Conservation (phyloP, 1,140 invertebrate genomes). For the Drosophila novamexicana region DNA sequence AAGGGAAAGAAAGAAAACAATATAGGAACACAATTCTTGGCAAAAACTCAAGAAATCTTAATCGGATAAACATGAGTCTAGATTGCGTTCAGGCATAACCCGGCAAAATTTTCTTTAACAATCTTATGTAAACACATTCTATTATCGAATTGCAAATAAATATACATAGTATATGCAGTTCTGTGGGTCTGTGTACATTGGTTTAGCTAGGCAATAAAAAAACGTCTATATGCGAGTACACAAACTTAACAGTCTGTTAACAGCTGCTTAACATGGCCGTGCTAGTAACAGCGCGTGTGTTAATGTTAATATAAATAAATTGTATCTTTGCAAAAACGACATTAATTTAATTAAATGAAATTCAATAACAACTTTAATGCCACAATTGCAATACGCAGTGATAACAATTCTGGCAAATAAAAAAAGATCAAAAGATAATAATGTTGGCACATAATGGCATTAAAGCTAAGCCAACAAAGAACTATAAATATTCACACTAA, state of each 20-base stretch:
- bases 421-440: too few species aligned
- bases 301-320: too few species aligned
- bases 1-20: conserved; percentile 10
- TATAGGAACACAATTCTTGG: neutral
- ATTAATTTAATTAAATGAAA: too few species aligned
- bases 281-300: neutral
- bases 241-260: neutral
- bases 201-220: conserved; percentile 9
- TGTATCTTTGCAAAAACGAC: too few species aligned
- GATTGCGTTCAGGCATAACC: conserved; percentile 4
- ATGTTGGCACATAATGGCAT: too few species aligned
- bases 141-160: conserved; percentile 1
- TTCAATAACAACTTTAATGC: too few species aligned
- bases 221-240: neutral
- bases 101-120: conserved; percentile 13
- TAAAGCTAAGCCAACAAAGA: too few species aligned
- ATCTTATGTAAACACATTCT: conserved; percentile 29
- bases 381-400: too few species aligned
- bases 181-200: neutral
- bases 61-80: conserved; percentile 2
- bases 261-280: neutral
- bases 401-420: too few species aligned
- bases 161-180: neutral
- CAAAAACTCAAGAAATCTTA: conserved; percentile 5
- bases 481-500: too few species aligned